Percentiles rank a stretch among this genome's conserved stretches.
Evolutionary conservation across 1,140 invertebrate genomes (phyloP).

Genomic region (Apolygus lucorum): DNA sequence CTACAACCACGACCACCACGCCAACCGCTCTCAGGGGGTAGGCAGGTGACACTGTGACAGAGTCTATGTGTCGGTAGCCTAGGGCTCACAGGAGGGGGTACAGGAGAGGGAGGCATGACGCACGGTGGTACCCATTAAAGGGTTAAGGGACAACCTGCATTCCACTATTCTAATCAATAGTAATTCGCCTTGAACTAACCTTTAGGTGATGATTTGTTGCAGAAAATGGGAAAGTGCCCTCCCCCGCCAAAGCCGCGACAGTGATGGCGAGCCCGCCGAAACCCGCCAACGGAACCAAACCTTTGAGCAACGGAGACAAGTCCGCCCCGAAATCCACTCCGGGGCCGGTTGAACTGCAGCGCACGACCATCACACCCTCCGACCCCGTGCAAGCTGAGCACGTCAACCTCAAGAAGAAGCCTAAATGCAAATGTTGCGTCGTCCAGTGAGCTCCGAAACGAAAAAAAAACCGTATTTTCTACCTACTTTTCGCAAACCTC

Average conservation of each 20-base stretch:
- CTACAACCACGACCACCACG: too few species aligned
- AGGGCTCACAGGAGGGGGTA: too few species aligned
- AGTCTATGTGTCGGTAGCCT: too few species aligned
- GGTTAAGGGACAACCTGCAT: too few species aligned
- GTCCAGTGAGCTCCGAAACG: constrained; percentile 54
- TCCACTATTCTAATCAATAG: too few species aligned
- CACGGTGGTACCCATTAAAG: too few species aligned
- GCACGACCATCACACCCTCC: constrained; percentile 53
- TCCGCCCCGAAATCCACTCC: too few species aligned
- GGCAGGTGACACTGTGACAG: too few species aligned
- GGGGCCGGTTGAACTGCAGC: constrained; percentile 63
- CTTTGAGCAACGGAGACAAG: constrained; percentile 36
- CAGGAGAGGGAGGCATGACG: too few species aligned
- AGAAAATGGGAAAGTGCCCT: constrained; percentile 33
- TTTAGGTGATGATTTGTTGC: too few species aligned
- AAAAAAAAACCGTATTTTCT: not conserved
- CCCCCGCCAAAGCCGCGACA: constrained; percentile 32
- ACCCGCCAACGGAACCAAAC: constrained; percentile 38
- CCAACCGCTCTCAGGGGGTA: too few species aligned
- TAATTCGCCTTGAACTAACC: too few species aligned
- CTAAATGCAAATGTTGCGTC: constrained; percentile 81
- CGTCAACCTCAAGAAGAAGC: constrained; percentile 80
- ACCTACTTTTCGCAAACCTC: not conserved
- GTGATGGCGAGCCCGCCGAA: constrained; percentile 38
- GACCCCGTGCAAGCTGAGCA: constrained; percentile 73